phyloP scores from a whole-genome alignment of 1,140 invertebrate genomes.

The Drosophila pseudoobscura region DNA sequence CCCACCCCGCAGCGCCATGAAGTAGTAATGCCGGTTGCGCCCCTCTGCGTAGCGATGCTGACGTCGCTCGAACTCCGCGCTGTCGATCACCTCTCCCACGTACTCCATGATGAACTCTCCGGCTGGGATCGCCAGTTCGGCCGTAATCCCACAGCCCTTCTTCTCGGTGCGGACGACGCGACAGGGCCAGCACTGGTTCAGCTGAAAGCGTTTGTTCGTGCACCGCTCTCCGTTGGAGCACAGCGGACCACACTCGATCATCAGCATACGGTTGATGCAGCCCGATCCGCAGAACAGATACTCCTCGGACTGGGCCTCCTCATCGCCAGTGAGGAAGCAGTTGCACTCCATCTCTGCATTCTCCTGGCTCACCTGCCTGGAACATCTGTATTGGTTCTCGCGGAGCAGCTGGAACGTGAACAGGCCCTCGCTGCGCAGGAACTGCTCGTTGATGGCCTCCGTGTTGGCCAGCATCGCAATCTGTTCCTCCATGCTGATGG shows the following conservation, averaged over 20 bases:
- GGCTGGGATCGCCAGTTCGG: conserved; percentile 88
- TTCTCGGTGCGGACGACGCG: conserved; percentile 95
- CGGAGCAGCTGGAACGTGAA: conserved; percentile 91
- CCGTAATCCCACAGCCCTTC: conserved; percentile 96
- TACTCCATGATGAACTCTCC: conserved; percentile 99
- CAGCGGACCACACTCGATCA: conserved; percentile 98
- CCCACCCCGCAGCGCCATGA: conserved; percentile 97
- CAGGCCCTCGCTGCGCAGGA: conserved; percentile 85
- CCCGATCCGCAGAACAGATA: conserved; percentile 93
- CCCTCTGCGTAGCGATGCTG: conserved; percentile 95
- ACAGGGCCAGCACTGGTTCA: conserved; percentile 91
- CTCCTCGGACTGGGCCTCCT: conserved; percentile 90
- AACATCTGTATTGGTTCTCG: conserved; percentile 93
- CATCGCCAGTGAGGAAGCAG: conserved; percentile 95
- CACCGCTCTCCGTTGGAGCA: conserved; percentile 94
- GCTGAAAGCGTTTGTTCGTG: conserved; percentile 97
- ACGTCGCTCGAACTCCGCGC: conserved; percentile 93
- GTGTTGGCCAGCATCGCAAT: conserved; percentile 65
- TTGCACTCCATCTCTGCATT: conserved; percentile 97
- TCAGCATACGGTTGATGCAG: conserved; percentile 97
- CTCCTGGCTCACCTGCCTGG: conserved; percentile 91
- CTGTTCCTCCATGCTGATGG: conserved; percentile 64
- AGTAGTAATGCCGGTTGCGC: conserved; percentile 97
- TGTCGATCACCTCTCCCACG: conserved; percentile 97
- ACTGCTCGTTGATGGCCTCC: conserved; percentile 69